Evolutionary conservation across 30 jellyfish, hydroid and myxozoan genomes (phyloP).

Genomic region (Cassiopea xamachana): DNA sequence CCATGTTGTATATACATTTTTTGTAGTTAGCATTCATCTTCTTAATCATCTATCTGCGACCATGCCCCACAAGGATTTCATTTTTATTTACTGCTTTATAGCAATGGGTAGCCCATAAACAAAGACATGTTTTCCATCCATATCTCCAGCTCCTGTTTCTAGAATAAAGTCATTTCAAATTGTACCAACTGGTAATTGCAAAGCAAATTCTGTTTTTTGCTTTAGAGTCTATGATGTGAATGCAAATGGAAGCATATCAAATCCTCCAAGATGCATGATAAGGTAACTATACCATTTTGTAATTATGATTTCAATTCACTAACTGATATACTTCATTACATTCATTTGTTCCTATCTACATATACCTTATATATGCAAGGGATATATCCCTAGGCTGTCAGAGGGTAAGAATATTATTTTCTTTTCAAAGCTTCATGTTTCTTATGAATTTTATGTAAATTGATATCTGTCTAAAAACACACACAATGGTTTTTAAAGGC

Average conservation of each 20-base stretch:
- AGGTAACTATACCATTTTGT: conserved; percentile 26
- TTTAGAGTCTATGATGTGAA: conserved; percentile 83
- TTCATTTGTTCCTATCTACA: not conserved
- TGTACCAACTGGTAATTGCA: conserved; percentile 9
- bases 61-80: no score
- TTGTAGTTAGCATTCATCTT: no score
- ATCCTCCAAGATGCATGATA: conserved; percentile 71
- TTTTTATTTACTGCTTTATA: no score
- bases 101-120: no score
- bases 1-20: not conserved
- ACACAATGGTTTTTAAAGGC: conserved; percentile 41
- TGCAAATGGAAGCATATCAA: conserved; percentile 40
- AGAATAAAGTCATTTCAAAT: not conserved
- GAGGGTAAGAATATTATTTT: no score
- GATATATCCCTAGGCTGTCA: no score
- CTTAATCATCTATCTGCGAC: no score
- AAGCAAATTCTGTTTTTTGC: not conserved
- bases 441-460: not conserved
- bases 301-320: not conserved
- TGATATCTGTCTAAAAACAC: not conserved
- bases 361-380: no score
- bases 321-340: not conserved
- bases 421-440: not conserved
- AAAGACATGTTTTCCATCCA: no score
- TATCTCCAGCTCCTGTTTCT: not conserved